Evolutionary conservation across 1,140 invertebrate genomes (phyloP).

Genomic region (Pemphigus obesinymphae): DNA sequence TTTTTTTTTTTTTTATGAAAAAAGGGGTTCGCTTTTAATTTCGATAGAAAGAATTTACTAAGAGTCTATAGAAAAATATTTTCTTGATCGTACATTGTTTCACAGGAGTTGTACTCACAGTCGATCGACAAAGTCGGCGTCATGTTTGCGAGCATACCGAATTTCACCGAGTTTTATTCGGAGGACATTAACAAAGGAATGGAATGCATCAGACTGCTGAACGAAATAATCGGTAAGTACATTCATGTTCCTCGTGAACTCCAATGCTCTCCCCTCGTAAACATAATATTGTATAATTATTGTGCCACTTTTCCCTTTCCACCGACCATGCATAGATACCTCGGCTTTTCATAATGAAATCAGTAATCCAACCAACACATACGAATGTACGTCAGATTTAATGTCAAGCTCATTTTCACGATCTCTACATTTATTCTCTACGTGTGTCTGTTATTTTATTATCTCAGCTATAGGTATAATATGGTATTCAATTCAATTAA

Average conservation of each 20-base stretch:
- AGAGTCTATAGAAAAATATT: no score
- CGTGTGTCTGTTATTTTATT: neutral
- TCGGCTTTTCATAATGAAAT: neutral
- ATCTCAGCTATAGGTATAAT: neutral
- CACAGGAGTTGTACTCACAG: slow-evolving; percentile 90
- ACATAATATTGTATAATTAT: no score
- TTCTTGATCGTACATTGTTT: no score
- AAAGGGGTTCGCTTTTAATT: no score
- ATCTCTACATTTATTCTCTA: no score
- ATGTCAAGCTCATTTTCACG: no score
- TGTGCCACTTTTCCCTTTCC: neutral
- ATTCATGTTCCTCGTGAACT: no score
- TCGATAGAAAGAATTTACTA: no score
- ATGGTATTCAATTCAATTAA: neutral
- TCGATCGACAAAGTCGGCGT: slow-evolving; percentile 89
- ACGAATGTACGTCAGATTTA: neutral
- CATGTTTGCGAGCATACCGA: slow-evolving; percentile 96
- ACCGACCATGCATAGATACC: neutral
- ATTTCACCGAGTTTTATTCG: slow-evolving; percentile 98
- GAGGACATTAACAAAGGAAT: slow-evolving; percentile 95
- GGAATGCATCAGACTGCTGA: slow-evolving; percentile 93
- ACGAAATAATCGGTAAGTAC: slow-evolving; percentile 89
- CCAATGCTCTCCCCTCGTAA: no score
- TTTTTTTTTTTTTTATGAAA: no score
- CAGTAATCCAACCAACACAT: neutral